Conservation (phyloP, 2,888 invertebrate genomes). For the Lasioglossum villosulum region DNA sequence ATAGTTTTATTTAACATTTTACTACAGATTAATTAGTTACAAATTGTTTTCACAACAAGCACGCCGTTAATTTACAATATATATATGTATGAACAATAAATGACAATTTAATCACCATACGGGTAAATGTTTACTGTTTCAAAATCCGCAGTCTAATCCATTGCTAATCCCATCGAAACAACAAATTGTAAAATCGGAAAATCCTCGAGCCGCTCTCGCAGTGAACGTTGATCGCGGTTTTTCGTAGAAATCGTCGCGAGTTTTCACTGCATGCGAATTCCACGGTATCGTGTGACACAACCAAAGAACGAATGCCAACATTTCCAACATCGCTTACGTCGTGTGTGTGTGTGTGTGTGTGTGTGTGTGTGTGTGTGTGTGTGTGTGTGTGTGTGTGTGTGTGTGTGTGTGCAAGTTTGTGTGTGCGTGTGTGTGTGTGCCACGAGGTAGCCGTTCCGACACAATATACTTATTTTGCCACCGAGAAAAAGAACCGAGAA, state of each 20-base stretch:
- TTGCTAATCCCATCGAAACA: too few species aligned
- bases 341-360: background rate
- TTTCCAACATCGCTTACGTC: background rate
- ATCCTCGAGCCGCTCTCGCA: background rate
- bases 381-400: background rate
- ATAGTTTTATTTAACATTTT: too few species aligned
- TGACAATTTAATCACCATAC: background rate
- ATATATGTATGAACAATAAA: background rate
- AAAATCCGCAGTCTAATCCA: background rate
- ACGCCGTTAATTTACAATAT: background rate
- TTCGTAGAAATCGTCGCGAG: conserved; percentile 28
- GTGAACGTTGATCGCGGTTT: background rate
- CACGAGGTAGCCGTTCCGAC: background rate
- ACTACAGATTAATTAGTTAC: too few species aligned
- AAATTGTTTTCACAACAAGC: background rate
- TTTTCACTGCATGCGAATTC: conserved; percentile 40
- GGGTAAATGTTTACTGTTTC: background rate
- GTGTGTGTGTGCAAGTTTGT: too few species aligned
- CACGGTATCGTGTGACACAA: background rate
- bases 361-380: background rate
- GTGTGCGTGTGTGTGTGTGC: background rate
- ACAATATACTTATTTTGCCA: conserved; percentile 10
- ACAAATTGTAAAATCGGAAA: background rate
- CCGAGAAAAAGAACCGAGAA: conserved; percentile 5
- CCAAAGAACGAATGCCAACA: background rate